Base-by-base conservation (phyloP, 2,113 vertebrate species). In the Ptilonorhynchus violaceus region DNA sequence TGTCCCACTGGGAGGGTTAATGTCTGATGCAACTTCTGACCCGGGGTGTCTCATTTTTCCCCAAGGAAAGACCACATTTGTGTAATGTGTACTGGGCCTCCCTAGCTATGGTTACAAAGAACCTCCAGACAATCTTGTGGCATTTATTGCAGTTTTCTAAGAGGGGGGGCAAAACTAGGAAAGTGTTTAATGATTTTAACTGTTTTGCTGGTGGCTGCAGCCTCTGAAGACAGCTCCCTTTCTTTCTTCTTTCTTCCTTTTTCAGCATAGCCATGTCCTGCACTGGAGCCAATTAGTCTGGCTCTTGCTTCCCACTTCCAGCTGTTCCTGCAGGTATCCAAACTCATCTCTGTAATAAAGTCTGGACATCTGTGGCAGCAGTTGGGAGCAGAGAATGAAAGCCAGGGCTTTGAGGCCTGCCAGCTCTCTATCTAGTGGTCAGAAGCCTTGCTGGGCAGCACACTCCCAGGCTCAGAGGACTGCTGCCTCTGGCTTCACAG, bases 291-390 rank as follows among this genome's bases (percentile, higher is more conserved):
- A 85, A 39, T 85, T 86, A 83, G 28, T 10, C 77, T 89, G 80
- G 41, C 66, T 96, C 6, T 69, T 33, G 23, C 37, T 86, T 66
- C 62, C 18, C 30, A 25, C 37, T 95, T 96, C 70, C 81, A 96
- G 93, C 74, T 96, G 56, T 49, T 96, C 28, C 52, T 88, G 49
- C 66, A 91, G 85, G 23, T 37, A 0, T 87, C 46, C 85, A 76
- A 70, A 27, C 41, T 73, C 69, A 68, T 79, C 56, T 74, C 59
- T 1, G 14, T 84, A 79, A 93, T 79, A 80, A 80, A 83, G 46
- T 93, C 73, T 88, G 94, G 94, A 76, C 66, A 96, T 93, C 81
- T 91, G 77, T 79, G 58, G 28, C 69, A 62, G 69, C 53, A 85
- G 37, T 15, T 89, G n/a, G 58, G 81, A 91, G 52, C 15, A 55